Evolutionary conservation across 2,888 invertebrate genomes (phyloP).

Genomic region (Neocrepidodera transversa): DNA sequence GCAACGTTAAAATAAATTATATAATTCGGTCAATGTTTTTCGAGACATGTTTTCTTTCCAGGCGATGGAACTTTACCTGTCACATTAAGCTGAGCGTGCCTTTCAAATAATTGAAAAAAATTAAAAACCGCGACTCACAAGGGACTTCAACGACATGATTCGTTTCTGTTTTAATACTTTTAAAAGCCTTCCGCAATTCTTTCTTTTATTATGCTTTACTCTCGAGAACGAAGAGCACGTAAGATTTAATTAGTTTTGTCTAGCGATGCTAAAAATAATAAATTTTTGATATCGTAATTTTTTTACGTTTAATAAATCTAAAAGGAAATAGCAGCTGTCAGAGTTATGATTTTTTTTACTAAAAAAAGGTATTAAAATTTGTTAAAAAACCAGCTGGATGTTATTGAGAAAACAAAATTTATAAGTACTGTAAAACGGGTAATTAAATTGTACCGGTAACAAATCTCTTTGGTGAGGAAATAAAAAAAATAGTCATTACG

Average conservation of each 20-base stretch:
- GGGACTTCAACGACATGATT: constrained; percentile 36
- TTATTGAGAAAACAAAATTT: constrained; percentile 44
- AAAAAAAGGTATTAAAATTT: constrained; percentile 11
- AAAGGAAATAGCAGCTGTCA: no score
- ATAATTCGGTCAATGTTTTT: no score
- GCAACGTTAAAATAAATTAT: no score
- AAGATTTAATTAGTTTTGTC: neutral
- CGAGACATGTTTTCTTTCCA: constrained; percentile 15
- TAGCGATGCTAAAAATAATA: neutral
- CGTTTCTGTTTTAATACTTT: constrained; percentile 38
- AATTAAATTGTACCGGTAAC: constrained; percentile 44
- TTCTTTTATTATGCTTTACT: neutral
- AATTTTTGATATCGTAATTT: no score
- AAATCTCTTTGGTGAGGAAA: constrained; percentile 40
- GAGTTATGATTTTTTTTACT: constrained; percentile 3
- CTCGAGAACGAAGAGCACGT: neutral
- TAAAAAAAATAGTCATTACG: constrained; percentile 39
- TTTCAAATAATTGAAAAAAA: constrained; percentile 21
- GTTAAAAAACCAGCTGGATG: constrained; percentile 41
- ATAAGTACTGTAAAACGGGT: constrained; percentile 43
- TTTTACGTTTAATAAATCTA: no score
- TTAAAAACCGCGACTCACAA: constrained; percentile 31
- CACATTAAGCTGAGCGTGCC: constrained; percentile 3
- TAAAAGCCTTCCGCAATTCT: constrained; percentile 31
- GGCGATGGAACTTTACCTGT: constrained; percentile 8